These are phyloP conservation scores for Aplidium turbinatum DNA, from an alignment of 23 tunicate species.

Conservation along the genomic window DNA sequence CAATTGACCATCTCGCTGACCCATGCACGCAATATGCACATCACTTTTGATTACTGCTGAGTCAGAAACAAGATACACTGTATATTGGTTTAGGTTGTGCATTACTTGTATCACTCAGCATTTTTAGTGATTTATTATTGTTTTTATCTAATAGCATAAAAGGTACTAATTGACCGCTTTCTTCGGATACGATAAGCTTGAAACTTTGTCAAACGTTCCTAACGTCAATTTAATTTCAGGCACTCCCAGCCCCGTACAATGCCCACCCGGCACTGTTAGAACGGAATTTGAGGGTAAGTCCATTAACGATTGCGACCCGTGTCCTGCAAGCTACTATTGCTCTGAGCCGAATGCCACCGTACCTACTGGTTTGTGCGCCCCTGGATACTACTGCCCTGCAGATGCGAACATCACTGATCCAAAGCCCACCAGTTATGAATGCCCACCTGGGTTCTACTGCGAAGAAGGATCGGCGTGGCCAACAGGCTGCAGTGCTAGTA, in stretches of 20 bases:
- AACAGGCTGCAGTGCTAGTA: constrained; percentile 61
- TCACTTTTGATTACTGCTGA: no score
- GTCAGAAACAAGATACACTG: no score
- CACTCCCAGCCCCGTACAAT: constrained; percentile 25
- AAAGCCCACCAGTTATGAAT: constrained; percentile 73
- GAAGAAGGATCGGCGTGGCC: constrained; percentile 49
- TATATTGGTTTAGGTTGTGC: no score
- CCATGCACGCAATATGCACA: no score
- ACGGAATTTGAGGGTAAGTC: constrained; percentile 23
- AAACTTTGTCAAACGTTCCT: no score
- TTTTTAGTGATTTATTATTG: no score
- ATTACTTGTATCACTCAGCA: no score
- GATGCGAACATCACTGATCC: constrained; percentile 36
- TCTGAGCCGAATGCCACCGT: constrained; percentile 22
- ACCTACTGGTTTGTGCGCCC: constrained; percentile 63
- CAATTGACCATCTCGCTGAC: no score
- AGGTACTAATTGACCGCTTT: not conserved
- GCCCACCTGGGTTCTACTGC: constrained; percentile 79
- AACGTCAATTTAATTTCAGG: no score
- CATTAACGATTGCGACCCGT: constrained; percentile 62
- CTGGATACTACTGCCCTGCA: constrained; percentile 91
- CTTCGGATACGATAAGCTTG: no score
- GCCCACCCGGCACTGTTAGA: constrained; percentile 73
- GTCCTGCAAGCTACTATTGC: constrained; percentile 69
- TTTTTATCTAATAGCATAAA: no score